Base-by-base conservation (phyloP, 2,113 vertebrate species). In the Heterocephalus glaber region DNA sequence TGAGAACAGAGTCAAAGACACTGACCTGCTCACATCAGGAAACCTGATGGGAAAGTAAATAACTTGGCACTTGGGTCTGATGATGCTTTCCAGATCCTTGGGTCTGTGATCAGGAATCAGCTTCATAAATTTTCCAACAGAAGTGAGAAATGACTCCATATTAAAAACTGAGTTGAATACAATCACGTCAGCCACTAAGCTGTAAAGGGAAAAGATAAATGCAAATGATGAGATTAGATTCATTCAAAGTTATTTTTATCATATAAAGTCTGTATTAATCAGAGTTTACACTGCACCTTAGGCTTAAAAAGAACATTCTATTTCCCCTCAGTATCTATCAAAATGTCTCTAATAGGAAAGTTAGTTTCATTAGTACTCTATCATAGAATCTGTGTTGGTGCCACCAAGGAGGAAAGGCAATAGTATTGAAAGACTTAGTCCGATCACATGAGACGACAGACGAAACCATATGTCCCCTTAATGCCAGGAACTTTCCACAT, bases 81-180 rank as follows among this genome's bases (percentile, higher is more conserved):
- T 99, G 97, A 99, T 97, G 95, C 95, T 97, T 95, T 99, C 99
- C 98, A 99, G 96, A 97, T 99, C 98, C 98, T 97, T 98, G 92
- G 99, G 99, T 93, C 99, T 98, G 96, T 99, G 99, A 98, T 99
- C 99, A 65, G 99, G 99, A 97, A 99, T 99, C 98, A 99, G 98
- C 98, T 99, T 99, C 99, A 99, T 98, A 98, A 99, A 99, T 97
- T 98, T 98, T 80, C 98, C 98, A 94, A 99, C 98, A 93, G 99
- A 99, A 30, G 98, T 99, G 74, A 99, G 98, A 98, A 99, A 99
- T 44, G 99, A 99, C 88, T 99, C 99, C 99, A 99, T 99, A 98
- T 99, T 99, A 98, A 99, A 99, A 86, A 97, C 80, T 13, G 99
- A 99, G 98, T 99, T 99, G 98, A 99, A 99, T 56, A 99, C 98